A percentile compares a stretch with the other conserved stretches of the same genome.
Conservation (phyloP, 2,888 invertebrate genomes). For the Ormyrus nitidulus region DNA sequence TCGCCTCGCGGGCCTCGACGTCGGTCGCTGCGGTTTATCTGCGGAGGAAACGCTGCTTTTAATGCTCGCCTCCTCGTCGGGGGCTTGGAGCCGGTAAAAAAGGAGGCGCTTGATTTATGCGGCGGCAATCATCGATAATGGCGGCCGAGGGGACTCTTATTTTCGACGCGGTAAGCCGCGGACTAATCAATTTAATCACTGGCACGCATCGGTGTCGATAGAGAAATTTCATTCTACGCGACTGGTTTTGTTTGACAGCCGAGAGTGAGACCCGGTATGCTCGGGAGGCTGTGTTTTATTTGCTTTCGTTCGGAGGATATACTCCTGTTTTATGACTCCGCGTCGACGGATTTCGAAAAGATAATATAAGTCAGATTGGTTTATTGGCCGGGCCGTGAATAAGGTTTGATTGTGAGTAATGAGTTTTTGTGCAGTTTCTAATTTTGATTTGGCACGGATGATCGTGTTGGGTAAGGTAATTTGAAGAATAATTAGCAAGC, state of each 20-base stretch:
- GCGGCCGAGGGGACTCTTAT: slow-evolving; percentile 25
- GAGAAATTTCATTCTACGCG: slow-evolving; percentile 29
- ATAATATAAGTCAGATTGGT: no score
- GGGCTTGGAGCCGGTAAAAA: background rate
- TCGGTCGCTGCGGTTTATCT: slow-evolving; percentile 50
- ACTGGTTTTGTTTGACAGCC: slow-evolving; percentile 8
- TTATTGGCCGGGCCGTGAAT: no score
- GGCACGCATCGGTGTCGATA: slow-evolving; percentile 4
- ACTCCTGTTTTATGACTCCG: no score
- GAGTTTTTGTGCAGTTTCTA: no score
- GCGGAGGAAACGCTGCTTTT: background rate
- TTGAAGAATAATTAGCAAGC: no score
- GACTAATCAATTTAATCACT: slow-evolving; percentile 28
- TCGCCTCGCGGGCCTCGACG: slow-evolving; percentile 66
- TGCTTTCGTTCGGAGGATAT: no score
- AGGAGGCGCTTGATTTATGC: slow-evolving; percentile 27
- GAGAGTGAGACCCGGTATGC: background rate
- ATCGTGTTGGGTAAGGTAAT: no score
- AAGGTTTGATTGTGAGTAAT: no score
- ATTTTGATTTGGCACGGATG: no score
- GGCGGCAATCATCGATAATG: slow-evolving; percentile 32
- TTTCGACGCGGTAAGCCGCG: slow-evolving; percentile 6
- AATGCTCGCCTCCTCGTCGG: background rate
- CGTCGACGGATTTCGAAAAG: no score
- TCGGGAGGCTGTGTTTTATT: no score